Evolutionary conservation across 2,888 invertebrate species (phyloP), one percentile per base, ranked within the genome.

Genomic region (Torymus aiolomorphi): DNA sequence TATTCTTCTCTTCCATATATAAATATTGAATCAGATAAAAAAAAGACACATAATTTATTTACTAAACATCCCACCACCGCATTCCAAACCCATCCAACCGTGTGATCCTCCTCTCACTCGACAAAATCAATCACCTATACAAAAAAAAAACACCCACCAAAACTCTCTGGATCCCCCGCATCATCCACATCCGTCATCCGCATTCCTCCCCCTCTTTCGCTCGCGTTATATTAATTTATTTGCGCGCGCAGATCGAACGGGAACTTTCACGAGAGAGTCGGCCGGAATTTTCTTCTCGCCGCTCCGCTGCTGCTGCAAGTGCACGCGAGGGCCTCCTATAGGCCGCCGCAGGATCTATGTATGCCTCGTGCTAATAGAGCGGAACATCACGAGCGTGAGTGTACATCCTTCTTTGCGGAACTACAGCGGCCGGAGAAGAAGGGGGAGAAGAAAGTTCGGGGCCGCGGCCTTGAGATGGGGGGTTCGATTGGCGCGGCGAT

Each of bases 281-380:
- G 49, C 8, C 3, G 54, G 4, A 16, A 65, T 10, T 62, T 57
- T 61, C 31, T 11, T 51, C 11, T 49, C 16, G 49, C 49, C 0
- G 11, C n/a, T n/a, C n/a, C n/a, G n/a, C n/a, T n/a, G 20, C 20
- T 62, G 18, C 49, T 57, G 31, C 31, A 31, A 31, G 20, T 20
- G 20, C 31, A 31, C 42, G 12, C 20, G 57, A n/a, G 18, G 16
- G 59, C 59, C 1, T 20, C 2, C 16, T 2, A 24, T 12, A 14
- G 20, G 66, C 14, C 14, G 18, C 51, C 59, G n/a, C 24, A 20
- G 10, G 12, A 24, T 31, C 56, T 49, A 69, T 69, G 42, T 42
- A 49, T 18, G 57, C 62, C 56, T 54, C 24, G 14, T 10, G 76
- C 76, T 76, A 76, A 76, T 76, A 76, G 76, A 76, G 76, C 61